Base-by-base conservation (phyloP, 2,113 vertebrate genomes). In the Limnothrissa miodon region DNA sequence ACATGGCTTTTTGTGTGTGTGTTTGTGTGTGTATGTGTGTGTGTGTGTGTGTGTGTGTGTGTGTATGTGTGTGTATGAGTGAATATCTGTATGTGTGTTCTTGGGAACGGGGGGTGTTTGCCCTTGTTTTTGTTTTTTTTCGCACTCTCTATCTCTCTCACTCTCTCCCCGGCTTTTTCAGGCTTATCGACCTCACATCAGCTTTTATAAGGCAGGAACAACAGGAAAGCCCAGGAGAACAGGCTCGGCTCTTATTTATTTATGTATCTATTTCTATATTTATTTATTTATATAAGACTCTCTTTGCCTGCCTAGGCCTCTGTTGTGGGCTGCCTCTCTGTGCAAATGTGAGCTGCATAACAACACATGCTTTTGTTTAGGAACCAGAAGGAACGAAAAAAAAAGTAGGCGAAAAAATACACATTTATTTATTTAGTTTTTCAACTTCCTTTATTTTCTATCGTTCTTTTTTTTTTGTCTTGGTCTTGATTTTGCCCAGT, bases 241-340 rank as follows among this genome's bases (percentile, higher is more conserved):
- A 85, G 15, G 29, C 87, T 82, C 83, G 85, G 83, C 86, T 84
- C 86, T 90, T 87, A 91, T 85, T 92, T 92, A 93, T 93, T 93
- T 90, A 93, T 93, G 87, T 90, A 87, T 90, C 90, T 89, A 84
- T 93, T 93, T 91, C 88, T 89, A 86, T 92, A 92, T 93, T 91
- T 93, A 92, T 93, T 91, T 88, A 90, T 91, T 89, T n/a, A n/a
- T n/a, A n/a, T n/a, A n/a, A n/a, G n/a, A 88, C 82, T 84, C 85
- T 80, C 81, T 87, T 81, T 85, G 82, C 90, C 91, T 39, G 86
- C 83, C 78, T 83, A 83, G 78, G 80, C 89, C 87, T 86, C 84
- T 78, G 82, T 88, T 88, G 85, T 23, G 51, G 74, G 79, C 85
- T 86, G 85, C 66, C 81, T 87, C 90, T 90, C 62, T n/a, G 84